Evolutionary conservation across 2,113 vertebrate species (phyloP), one percentile per base, ranked within the genome.

Genomic region (Potamarius usumacintae): DNA sequence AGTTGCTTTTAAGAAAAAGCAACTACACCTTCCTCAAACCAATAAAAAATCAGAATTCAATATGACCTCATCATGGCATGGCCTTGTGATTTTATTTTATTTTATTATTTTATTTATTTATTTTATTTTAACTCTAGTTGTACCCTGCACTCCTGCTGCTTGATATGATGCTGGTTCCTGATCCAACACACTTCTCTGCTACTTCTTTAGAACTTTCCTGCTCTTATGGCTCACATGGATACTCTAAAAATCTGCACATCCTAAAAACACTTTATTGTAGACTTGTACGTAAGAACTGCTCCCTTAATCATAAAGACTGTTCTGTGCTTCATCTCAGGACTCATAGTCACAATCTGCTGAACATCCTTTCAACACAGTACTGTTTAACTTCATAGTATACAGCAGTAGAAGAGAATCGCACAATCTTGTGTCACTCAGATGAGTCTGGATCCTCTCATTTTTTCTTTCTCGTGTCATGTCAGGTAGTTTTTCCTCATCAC

Each of bases 341-440:
- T 25, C 42, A 0, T 20, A 72, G 18, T 52, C 74, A 7, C 27
- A 57, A 79, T 27, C n/a, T 79, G 50, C 76, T 27, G 50, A 14
- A 53, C 50, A 53, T 53, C 50, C 50, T 53, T 78, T 78, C 22
- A 78, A 27, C 6, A 30, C n/a, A 57, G 77, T 79, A 17, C 52
- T 79, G 53, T 57, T 79, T 79, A 52, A 79, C 52, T 57, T 79
- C 53, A 30, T 9, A 2, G 25, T 79, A 79, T 57, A 79, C 77
- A 79, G 50, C 76, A 27, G 11, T n/a, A 55, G 78, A 80, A n/a
- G 14, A 80, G 55, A 79, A 57, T 48, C 18, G 0, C 71, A 76
- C 20, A 10, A 17, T 76, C 72, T 76, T 50, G 11, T 80, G 52
- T 80, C 52, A 80, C 12, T 30, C 6, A 18, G n/a, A 30, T 14